These are phyloP conservation scores for Orientallactaga bullata DNA, from an alignment of 2,113 vertebrate species.

Conservation along the genomic window DNA sequence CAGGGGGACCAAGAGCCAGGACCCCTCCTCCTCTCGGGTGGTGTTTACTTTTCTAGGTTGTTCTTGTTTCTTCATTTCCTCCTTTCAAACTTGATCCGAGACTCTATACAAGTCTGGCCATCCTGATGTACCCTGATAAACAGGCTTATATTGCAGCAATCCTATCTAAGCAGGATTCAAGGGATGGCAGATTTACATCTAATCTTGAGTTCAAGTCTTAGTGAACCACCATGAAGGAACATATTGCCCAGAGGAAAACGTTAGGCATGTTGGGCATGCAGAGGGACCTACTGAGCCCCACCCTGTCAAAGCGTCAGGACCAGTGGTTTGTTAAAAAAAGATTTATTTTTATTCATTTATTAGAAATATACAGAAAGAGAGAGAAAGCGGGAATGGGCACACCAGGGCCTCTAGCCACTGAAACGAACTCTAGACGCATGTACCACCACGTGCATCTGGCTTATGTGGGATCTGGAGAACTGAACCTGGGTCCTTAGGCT, in stretches of 20 bases:
- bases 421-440: too few species aligned
- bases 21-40: background rate
- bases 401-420: too few species aligned
- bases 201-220: background rate
- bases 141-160: background rate
- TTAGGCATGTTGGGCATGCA: background rate
- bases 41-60: background rate
- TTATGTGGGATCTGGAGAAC: too few species aligned
- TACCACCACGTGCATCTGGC: too few species aligned
- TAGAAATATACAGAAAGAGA: too few species aligned
- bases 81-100: constrained; percentile 28
- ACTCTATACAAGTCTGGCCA: background rate
- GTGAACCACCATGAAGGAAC: background rate
- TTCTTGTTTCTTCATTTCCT: background rate
- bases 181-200: background rate
- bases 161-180: background rate
- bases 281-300: background rate
- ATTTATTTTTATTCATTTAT: too few species aligned
- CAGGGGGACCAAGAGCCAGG: too few species aligned
- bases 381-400: too few species aligned
- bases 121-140: background rate
- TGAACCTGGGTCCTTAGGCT: too few species aligned
- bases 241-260: background rate
- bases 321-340: too few species aligned
- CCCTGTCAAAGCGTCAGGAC: background rate